Percentiles rank a stretch among this genome's conserved stretches.
phyloP scores from a whole-genome alignment of 2,888 invertebrate genomes.

The Pheosia tremula region DNA sequence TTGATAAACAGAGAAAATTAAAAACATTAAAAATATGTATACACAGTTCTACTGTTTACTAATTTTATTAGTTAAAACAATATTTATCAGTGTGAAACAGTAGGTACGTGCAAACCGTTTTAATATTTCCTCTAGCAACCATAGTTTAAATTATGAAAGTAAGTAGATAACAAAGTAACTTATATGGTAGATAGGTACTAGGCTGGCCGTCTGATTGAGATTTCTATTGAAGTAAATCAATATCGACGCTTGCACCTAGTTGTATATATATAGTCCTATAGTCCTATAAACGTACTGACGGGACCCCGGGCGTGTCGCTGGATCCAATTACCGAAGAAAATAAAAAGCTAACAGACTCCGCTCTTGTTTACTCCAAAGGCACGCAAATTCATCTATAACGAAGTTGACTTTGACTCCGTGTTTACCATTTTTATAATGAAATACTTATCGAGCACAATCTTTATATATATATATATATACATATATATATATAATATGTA shows the following conservation, averaged over 20 bases:
- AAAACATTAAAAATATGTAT: too few species aligned
- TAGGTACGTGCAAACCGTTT: too few species aligned
- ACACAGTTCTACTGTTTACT: too few species aligned
- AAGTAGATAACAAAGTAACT: too few species aligned
- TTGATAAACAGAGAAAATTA: too few species aligned
- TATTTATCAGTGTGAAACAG: too few species aligned
- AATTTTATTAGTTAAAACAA: too few species aligned
- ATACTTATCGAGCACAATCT: neutral
- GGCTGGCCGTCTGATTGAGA: neutral
- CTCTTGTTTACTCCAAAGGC: slow-evolving; percentile 55
- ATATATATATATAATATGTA: neutral
- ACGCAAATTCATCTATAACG: slow-evolving; percentile 61
- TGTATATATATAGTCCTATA: neutral
- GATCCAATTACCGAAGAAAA: slow-evolving; percentile 66
- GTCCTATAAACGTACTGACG: slow-evolving; percentile 16
- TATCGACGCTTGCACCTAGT: slow-evolving; percentile 5
- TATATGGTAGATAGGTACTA: too few species aligned
- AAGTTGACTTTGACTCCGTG: slow-evolving; percentile 48
- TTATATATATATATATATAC: neutral
- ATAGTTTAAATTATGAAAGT: too few species aligned
- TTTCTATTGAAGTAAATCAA: slow-evolving; percentile 2
- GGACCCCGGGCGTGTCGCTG: slow-evolving; percentile 43
- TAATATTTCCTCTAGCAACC: too few species aligned
- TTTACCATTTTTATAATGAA: neutral
- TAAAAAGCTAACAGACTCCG: slow-evolving; percentile 63